These are phyloP conservation scores for Stegophylla sp. DNA, from an alignment of 2,888 invertebrate genomes.

Conservation along the genomic window DNA sequence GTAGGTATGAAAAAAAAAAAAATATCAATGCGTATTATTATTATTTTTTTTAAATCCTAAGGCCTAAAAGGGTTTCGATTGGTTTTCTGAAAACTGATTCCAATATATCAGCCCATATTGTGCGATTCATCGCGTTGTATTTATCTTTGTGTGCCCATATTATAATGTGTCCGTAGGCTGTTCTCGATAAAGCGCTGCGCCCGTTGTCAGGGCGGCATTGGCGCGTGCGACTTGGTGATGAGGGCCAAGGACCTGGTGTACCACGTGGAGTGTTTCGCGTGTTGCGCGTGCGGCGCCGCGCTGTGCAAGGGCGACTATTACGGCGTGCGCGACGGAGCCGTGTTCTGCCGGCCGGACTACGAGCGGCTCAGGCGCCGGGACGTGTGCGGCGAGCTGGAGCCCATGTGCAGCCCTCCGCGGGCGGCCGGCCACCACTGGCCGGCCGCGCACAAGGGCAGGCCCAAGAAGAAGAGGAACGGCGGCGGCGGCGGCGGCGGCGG, in stretches of 20 bases:
- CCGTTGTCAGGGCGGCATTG: conserved; percentile 83
- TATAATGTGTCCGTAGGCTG: conserved; percentile 71
- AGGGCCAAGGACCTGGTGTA: conserved; percentile 84
- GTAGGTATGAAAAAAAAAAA: too few species aligned
- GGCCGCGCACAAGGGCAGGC: conserved; percentile 52
- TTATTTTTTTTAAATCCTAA: too few species aligned
- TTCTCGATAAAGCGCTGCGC: conserved; percentile 86
- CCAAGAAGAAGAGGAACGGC: conserved; percentile 47
- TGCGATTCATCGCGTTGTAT: too few species aligned
- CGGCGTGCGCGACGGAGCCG: conserved; percentile 79
- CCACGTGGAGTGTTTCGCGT: conserved; percentile 89
- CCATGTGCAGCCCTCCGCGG: conserved; percentile 66
- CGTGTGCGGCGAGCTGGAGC: conserved; percentile 61
- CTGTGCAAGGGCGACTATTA: conserved; percentile 90
- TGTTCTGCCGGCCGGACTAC: conserved; percentile 73
- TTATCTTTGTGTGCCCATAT: too few species aligned
- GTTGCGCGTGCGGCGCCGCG: conserved; percentile 80
- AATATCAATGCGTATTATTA: too few species aligned
- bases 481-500: too few species aligned
- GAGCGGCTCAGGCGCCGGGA: conserved; percentile 68
- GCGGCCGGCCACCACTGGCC: conserved; percentile 52
- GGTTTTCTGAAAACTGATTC: too few species aligned
- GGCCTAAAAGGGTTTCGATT: too few species aligned
- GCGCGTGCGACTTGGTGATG: conserved; percentile 90
- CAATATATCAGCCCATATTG: too few species aligned